Base-by-base conservation (phyloP, 2,113 vertebrate genomes). In the Cyphomyrus plagiostoma region DNA sequence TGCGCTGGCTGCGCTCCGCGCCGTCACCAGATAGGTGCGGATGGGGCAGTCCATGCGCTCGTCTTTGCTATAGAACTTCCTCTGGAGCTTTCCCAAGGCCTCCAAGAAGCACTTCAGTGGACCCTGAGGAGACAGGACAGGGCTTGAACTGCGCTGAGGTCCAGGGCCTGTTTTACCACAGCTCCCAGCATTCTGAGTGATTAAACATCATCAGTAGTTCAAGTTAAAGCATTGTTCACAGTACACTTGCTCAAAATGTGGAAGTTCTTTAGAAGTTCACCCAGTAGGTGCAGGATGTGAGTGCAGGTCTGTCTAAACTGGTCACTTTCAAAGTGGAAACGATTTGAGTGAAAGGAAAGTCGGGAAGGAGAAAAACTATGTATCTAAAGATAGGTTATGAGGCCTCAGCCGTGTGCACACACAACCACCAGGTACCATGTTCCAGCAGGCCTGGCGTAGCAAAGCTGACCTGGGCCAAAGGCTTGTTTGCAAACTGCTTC, bases 391-490 rank as follows among this genome's bases (percentile, higher is more conserved):
- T 26, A 23, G 58, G 23, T 62, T n/a, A n/a, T 8, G 58, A 62
- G 21, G 56, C 21, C 4, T 56, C 19, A 56, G 53, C 4, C 0
- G 1, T 21, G 53, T 21, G 17, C 21, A 21, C 53, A 23, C 53
- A 58, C 49, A 15, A 21, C 53, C 19, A 58, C 2, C 56, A 58
- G 58, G 56, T 1, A n/a, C 0, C 58, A 10, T 3, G 23, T 9
- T n/a, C 58, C 0, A 10, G 58, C 1, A 62, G 23, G 7, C 58
- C 2, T 62, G 8, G 2, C 23, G 4, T 26, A 62, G 58, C 23
- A 62, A 3, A 62, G 23, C 58, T 62, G 58, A 99, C 98, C 97
- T 99, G 97, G 91, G 97, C 97, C 21, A 98, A 96, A 39, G 97
- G 97, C 62, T 95, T 97, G 93, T 98, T 97, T 93, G 97, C 98